Evolutionary conservation across 2,797 vertebrate species (phyloP).

Genomic region (Sebastiscus tertius): DNA sequence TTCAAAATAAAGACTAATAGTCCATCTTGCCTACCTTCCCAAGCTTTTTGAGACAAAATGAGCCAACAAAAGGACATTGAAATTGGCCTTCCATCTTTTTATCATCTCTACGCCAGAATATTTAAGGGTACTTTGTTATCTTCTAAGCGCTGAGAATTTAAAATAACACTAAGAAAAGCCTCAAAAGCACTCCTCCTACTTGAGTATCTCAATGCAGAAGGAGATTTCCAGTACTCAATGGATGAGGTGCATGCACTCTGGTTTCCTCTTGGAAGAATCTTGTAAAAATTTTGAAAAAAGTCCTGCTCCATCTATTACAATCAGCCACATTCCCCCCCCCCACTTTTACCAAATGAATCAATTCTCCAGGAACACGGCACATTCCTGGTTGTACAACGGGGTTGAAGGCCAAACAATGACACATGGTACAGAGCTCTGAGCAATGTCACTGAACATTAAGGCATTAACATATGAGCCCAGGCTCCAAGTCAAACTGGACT

Average conservation of each 20-base stretch:
- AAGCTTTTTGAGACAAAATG: not conserved
- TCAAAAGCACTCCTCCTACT: not conserved
- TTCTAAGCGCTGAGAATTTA: not conserved
- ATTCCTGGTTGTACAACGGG: conserved; percentile 60
- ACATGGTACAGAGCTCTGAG: conserved; percentile 72
- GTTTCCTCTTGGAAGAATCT: not conserved
- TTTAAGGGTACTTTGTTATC: not conserved
- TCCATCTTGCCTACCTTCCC: not conserved
- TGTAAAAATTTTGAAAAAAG: not conserved
- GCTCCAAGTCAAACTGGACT: conserved; percentile 69
- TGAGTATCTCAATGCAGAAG: not conserved
- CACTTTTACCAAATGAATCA: conserved; percentile 34
- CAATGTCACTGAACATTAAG: conserved; percentile 79
- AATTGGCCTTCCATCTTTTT: not conserved
- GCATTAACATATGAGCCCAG: conserved; percentile 68
- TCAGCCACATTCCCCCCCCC: not conserved
- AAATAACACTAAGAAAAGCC: not conserved
- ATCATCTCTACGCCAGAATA: not conserved
- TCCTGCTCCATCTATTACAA: not conserved
- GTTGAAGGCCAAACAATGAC: conserved; percentile 76
- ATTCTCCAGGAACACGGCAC: conserved; percentile 37
- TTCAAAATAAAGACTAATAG: not conserved
- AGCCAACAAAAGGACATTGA: not conserved
- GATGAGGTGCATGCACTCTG: not conserved
- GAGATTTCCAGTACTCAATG: not conserved